Conservation (phyloP, 2,113 vertebrate species). For the Myanophis thanlyinensis region DNA sequence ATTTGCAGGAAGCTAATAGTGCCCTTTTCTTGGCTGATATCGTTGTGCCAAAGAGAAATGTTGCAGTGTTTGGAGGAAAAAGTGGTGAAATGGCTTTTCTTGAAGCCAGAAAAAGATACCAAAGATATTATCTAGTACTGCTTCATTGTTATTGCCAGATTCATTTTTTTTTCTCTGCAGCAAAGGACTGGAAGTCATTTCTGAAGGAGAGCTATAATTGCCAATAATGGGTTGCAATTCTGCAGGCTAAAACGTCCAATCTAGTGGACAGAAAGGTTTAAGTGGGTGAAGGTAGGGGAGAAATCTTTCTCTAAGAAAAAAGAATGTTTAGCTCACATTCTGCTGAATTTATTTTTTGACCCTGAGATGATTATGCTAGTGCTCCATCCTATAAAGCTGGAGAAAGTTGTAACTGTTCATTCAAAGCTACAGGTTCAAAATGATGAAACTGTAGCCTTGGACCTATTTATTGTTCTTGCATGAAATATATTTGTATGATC, state of each 20-base stretch:
- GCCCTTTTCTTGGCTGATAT: conserved; percentile 50
- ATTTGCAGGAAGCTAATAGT: conserved; percentile 45
- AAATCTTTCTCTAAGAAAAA: conserved; percentile 5
- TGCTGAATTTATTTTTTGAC: conserved; percentile 4
- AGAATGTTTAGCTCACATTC: not conserved
- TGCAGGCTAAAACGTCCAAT: conserved; percentile 9
- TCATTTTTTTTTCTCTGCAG: conserved; percentile 63
- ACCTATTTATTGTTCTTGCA: not conserved
- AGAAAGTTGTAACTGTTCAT: conserved; percentile 17
- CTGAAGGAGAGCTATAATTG: conserved; percentile 42
- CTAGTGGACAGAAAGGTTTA: conserved; percentile 41
- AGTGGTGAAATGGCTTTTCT: conserved; percentile 61
- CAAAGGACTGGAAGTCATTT: conserved; percentile 40
- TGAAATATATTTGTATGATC: not conserved
- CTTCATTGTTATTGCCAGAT: conserved; percentile 37
- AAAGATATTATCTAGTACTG: conserved; percentile 52
- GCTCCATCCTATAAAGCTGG: conserved; percentile 11
- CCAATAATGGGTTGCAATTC: conserved; percentile 40
- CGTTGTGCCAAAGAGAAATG: conserved; percentile 46
- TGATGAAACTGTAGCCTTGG: not conserved
- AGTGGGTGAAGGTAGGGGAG: not conserved
- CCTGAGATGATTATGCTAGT: conserved; percentile 33
- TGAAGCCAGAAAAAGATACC: conserved; percentile 52
- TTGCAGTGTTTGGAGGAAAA: conserved; percentile 30
- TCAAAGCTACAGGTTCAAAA: not conserved